Evolutionary conservation across 2,113 vertebrate species (phyloP), one percentile per base, ranked within the genome.

Genomic region (Colius striatus): DNA sequence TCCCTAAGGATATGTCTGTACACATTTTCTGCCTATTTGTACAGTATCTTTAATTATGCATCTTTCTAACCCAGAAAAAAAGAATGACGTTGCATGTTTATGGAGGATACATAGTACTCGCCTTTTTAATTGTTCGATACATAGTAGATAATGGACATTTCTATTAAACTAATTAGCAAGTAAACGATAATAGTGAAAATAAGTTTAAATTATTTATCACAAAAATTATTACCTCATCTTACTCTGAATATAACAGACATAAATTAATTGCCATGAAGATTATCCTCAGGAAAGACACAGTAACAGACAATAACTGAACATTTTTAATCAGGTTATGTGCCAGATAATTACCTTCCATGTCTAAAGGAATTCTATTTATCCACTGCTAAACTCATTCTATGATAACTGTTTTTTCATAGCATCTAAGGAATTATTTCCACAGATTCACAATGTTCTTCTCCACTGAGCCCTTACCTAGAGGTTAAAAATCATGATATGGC

Each of bases 1-100:
- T 91, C 76, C 62, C 36, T 86, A 62, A 93, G 90, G 83, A 83
- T 78, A 65, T 93, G 90, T 96, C 93, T 94, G 58, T 47, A 86
- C 62, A 38, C 57, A 86, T 96, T 72, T 94, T 92, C 84, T 93
- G 80, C 75, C 90, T 65, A 57, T 91, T 62, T 89, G 67, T 86
- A 62, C 29, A 75, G 58, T 72, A 86, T 72, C 84, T 94, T 76
- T 94, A 86, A 93, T 84, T 57, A 47, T n/a, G 45, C 57, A 86
- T 15, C 57, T 79, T 85, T 86, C 71, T 74, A 63, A 65, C 25
- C 25, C 34, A 32, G 60, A 55, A 88, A 82, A 62, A 80, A 82
- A 68, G 53, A 94, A 91, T 82, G 75, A 78, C 84, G 78, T 75
- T 66, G 87, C 80, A 79, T 45, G 47, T 82, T 96, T 82, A 74